Percentiles rank a stretch among this genome's conserved stretches.
phyloP scores from a whole-genome alignment of 2,113 vertebrate genomes.

The Rattus rattus region DNA sequence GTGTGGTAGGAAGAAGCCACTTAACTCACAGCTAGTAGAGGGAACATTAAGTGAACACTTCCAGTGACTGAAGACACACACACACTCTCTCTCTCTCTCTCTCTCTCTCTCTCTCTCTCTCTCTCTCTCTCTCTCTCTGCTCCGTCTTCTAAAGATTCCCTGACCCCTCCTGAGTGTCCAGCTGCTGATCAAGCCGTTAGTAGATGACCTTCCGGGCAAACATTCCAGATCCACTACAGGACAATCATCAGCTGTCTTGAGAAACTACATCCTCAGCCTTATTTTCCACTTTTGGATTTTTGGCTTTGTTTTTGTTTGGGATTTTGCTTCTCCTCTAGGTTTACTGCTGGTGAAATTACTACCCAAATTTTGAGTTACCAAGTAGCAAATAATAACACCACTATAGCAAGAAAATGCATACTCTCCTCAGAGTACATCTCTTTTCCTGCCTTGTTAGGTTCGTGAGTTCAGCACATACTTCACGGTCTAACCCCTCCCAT shows the following conservation, averaged over 20 bases:
- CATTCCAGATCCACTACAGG: background rate
- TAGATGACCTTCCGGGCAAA: background rate
- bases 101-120: too few relatives aligned
- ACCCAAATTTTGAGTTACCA: background rate
- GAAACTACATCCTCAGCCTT: background rate
- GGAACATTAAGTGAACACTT: background rate
- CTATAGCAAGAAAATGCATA: background rate
- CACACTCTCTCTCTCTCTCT: too few relatives aligned
- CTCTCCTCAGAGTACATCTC: background rate
- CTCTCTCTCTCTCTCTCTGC: too few relatives aligned
- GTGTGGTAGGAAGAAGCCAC: background rate
- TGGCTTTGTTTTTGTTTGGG: background rate
- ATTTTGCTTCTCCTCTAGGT: background rate
- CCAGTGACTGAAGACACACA: background rate
- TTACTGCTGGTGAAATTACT: background rate
- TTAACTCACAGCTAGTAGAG: background rate
- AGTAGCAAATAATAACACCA: background rate
- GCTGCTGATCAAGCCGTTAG: background rate
- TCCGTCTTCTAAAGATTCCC: background rate
- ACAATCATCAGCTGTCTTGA: background rate
- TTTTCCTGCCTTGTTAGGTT: background rate
- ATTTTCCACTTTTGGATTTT: constrained; percentile 5
- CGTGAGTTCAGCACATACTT: background rate
- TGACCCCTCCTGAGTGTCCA: background rate
- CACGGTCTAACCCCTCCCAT: background rate